Base-by-base conservation (phyloP, 2,797 vertebrate genomes). In the Garrulus glandarius region DNA sequence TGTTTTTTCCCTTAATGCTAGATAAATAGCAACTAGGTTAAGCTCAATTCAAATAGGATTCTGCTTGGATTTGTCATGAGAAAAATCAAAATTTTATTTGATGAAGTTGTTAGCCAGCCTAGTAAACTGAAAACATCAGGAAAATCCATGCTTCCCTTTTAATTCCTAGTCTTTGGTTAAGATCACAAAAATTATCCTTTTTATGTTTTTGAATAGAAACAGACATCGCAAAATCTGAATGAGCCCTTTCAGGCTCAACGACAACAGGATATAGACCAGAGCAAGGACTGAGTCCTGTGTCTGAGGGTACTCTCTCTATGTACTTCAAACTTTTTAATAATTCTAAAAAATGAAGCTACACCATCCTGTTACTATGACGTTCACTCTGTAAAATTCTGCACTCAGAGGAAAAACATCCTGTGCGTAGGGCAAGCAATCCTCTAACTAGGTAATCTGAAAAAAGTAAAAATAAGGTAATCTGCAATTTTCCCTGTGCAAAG, bases 71-170 rank as follows among this genome's bases (percentile, higher is more conserved):
- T 15, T 92, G 26, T 72, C 11, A 64, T 61, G 17, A 67, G 39
- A 79, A 93, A 94, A 93, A 79, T 79, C 63, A 82, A 27, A 92
- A 89, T 84, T 84, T 91, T 32, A 67, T 67, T 93, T 90, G 52
- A 82, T 79, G 59, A 87, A 95, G 41, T 27, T 79, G 7, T 89
- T 90, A 91, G 44, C n/a, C 47, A 91, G 56, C 6, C 44, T 63
- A 84, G 34, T 67, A 80, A 82, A 27, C 19, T 52, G 32, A 89
- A 89, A 92, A 70, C 56, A 85, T 34, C 20, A 15, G 34, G 12
- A 67, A 87, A 84, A 34, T 46, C 56, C 22, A 34, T 67, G 13
- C 13, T 74, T 79, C 60, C 23, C 1, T 76, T 87, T 76, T 82
- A 34, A 26, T 59, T 92, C 7, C 5, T 87, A 14, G 70, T 8